Base-by-base conservation (phyloP, 2,888 invertebrate genomes). In the Cheilosia variabilis region DNA sequence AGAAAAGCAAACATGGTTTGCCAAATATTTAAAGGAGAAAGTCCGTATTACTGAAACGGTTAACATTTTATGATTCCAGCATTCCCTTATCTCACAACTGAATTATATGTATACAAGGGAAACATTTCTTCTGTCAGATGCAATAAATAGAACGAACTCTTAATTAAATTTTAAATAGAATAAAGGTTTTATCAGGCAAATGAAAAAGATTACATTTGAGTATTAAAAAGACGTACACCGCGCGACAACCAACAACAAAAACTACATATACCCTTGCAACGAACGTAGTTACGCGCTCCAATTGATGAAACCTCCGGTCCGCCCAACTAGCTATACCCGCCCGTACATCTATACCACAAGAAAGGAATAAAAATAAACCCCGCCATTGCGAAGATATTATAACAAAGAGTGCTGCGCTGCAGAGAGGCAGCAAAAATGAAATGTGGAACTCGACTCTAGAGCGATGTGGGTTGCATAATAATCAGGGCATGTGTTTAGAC, bases 401-500 rank as follows among this genome's bases (percentile, higher is more conserved):
- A 69, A 79, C 75, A 76, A 71, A 79, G 66, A 34, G 27, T 57
- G 17, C 45, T n/a, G 31, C 13, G 50, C 69, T 55, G 47, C 50
- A 55, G 22, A 55, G 52, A 53, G 60, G 53, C 24, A 72, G 62
- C 68, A 75, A 82, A 87, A 75, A 87, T 78, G 68, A 87, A 87
- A 87, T 78, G 87, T 87, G 73, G 87, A 50, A 78, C 87, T 78
- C 47, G 31, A n/a, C 47, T 37, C 37, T 13, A 13, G 47, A 34
- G 68, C 58, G 71, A 78, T 82, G 87, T 73, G 82, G 73, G 65
- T 82, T 87, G 87, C 87, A 87, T 87, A 87, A 78, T 87, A 87
- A 87, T 87, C 73, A 78, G 77, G 82, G 68, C 82, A 86, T 86
- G 86, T 81, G 81, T 68, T 86, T 81, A 72, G 86, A 81, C 79